These are phyloP conservation scores for Channa maculata DNA, from an alignment of 2,113 vertebrate species.

Conservation along the genomic window DNA sequence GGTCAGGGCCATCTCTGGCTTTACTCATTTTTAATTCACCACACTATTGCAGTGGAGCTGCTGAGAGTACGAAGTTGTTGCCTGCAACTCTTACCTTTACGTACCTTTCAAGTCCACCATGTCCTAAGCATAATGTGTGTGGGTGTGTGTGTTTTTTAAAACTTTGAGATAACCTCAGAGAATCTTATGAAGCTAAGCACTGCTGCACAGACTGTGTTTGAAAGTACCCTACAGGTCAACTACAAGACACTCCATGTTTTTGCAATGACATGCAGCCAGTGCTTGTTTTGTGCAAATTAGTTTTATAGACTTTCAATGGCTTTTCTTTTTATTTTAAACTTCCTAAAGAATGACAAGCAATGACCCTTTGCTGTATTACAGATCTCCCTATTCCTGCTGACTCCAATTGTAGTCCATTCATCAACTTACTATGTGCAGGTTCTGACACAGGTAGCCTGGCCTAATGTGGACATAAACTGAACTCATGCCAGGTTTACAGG, in stretches of 20 bases:
- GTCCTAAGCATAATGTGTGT: constrained; percentile 5
- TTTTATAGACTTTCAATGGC: constrained; percentile 34
- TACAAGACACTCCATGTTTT: constrained; percentile 39
- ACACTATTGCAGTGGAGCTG: constrained; percentile 24
- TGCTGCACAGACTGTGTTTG: constrained; percentile 32
- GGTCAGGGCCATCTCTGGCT: constrained; percentile 57
- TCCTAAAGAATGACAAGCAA: constrained; percentile 16
- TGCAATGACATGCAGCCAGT: constrained; percentile 30
- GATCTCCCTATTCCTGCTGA: constrained; percentile 45
- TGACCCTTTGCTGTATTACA: constrained; percentile 4
- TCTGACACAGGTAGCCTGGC: background rate
- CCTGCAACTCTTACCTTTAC: constrained; percentile 15
- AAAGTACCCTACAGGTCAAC: constrained; percentile 51
- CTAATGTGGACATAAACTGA: too few species aligned
- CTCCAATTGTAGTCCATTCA: background rate
- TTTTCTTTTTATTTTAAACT: constrained; percentile 31
- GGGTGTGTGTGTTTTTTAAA: background rate
- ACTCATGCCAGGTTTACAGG: too few species aligned
- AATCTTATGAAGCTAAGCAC: constrained; percentile 32
- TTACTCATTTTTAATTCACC: constrained; percentile 60
- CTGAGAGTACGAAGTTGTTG: constrained; percentile 7
- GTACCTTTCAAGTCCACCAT: constrained; percentile 16
- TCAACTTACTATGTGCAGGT: background rate
- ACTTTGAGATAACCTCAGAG: background rate
- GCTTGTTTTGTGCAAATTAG: constrained; percentile 66